These are phyloP conservation scores for Ceryle rudis DNA, from an alignment of 2,797 vertebrate species.

Conservation along the genomic window DNA sequence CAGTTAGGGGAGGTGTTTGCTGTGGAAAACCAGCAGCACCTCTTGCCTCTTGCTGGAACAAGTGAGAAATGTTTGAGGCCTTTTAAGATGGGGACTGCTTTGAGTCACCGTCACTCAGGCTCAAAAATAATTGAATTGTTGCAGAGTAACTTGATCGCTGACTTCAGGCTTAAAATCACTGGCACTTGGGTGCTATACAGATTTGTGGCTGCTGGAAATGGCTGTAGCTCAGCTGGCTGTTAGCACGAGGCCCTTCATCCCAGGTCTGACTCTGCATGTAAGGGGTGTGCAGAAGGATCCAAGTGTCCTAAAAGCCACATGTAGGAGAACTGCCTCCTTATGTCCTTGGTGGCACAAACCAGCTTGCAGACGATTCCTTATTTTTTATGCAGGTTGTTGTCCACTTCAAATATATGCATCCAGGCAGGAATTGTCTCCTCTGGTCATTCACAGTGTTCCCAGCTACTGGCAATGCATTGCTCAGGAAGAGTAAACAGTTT, in stretches of 20 bases:
- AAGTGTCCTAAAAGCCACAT: neutral
- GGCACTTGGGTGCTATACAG: neutral
- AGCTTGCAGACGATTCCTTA: neutral
- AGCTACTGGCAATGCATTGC: neutral
- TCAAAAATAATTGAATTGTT: slow-evolving; percentile 33
- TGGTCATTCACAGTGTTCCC: neutral
- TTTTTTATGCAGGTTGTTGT: neutral
- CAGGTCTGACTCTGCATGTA: accelerated
- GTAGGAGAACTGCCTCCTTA: neutral
- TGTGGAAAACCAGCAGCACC: slow-evolving; percentile 50
- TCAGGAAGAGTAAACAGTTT: neutral
- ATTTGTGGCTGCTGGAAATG: neutral
- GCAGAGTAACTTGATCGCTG: slow-evolving; percentile 13
- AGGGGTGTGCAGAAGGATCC: neutral
- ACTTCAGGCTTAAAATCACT: neutral
- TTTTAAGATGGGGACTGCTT: slow-evolving; percentile 53
- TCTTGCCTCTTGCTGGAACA: slow-evolving; percentile 29
- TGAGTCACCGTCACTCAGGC: slow-evolving; percentile 41
- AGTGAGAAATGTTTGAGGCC: slow-evolving; percentile 18
- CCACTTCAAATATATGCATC: neutral
- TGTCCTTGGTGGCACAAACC: neutral
- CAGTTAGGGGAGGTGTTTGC: slow-evolving; percentile 51
- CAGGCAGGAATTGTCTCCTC: neutral
- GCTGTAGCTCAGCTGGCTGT: neutral
- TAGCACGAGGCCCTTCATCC: neutral